phyloP scores from a whole-genome alignment of 2,888 invertebrate species.

The Chloroclysta siterata region DNA sequence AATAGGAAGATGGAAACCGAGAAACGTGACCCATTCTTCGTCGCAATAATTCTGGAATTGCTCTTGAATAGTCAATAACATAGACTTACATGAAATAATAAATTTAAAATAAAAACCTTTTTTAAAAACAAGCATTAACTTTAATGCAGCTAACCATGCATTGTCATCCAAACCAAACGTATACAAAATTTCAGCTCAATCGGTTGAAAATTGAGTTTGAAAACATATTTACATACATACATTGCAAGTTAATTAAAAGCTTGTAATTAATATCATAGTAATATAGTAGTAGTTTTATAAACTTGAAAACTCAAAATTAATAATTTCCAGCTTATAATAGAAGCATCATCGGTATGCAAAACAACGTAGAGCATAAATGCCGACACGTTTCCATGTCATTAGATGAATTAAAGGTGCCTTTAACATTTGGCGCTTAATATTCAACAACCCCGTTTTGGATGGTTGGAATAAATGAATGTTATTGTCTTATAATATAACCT shows the following conservation, averaged over 20 bases:
- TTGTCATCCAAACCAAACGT: no score
- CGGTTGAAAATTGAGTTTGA: no score
- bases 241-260: no score
- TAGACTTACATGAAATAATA: neutral
- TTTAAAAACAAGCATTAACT: no score
- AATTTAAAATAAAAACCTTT: no score
- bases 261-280: no score
- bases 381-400: constrained; percentile 19
- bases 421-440: constrained; percentile 11
- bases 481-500: constrained; percentile 2
- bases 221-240: no score
- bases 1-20: constrained; percentile 20
- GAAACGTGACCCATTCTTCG: constrained; percentile 29
- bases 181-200: no score
- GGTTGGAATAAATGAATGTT: constrained; percentile 2
- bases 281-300: no score
- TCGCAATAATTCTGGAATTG: constrained; percentile 9
- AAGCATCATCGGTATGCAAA: constrained; percentile 9
- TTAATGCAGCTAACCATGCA: no score
- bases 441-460: neutral
- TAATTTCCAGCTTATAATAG: neutral
- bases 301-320: constrained; percentile 4
- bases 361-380: constrained; percentile 11
- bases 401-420: neutral
- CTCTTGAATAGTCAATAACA: neutral